Evolutionary conservation across 1,140 invertebrate genomes (phyloP).

Genomic region (Drosophila micromelanica): DNA sequence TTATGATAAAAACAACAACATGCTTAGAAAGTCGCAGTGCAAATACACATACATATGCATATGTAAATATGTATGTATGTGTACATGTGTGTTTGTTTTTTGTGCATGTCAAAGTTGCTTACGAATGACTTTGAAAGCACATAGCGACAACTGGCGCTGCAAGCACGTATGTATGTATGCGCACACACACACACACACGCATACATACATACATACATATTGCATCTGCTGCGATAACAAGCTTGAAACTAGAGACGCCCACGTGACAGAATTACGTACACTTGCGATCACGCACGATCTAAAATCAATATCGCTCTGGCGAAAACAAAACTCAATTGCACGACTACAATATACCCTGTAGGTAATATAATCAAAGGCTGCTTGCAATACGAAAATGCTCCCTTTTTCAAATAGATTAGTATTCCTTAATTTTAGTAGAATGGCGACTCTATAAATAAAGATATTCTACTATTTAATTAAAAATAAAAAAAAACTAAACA

Average conservation of each 20-base stretch:
- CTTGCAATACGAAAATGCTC: no score
- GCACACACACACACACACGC: background rate
- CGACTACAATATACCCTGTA: background rate
- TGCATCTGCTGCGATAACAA: conserved; percentile 49
- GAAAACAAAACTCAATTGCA: background rate
- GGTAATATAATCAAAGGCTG: no score
- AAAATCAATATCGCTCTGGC: background rate
- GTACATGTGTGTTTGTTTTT: background rate
- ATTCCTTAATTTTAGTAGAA: no score
- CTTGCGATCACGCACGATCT: conserved; percentile 10
- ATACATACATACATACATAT: conserved; percentile 3
- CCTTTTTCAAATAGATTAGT: no score
- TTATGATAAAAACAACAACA: background rate
- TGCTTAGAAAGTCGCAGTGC: conserved; percentile 20
- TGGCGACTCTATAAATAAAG: no score
- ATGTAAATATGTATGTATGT: background rate
- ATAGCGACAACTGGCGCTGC: conserved; percentile 27
- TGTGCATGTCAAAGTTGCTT: conserved; percentile 12
- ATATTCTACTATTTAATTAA: no score
- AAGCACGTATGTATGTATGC: conserved; percentile 4
- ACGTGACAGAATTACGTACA: conserved; percentile 25
- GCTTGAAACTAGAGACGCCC: conserved; percentile 39
- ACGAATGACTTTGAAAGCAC: conserved; percentile 49
- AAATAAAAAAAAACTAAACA: no score
- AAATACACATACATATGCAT: conserved; percentile 1